Evolutionary conservation across 2,888 invertebrate species (phyloP).

Genomic region (Aleiodes leptofemur): DNA sequence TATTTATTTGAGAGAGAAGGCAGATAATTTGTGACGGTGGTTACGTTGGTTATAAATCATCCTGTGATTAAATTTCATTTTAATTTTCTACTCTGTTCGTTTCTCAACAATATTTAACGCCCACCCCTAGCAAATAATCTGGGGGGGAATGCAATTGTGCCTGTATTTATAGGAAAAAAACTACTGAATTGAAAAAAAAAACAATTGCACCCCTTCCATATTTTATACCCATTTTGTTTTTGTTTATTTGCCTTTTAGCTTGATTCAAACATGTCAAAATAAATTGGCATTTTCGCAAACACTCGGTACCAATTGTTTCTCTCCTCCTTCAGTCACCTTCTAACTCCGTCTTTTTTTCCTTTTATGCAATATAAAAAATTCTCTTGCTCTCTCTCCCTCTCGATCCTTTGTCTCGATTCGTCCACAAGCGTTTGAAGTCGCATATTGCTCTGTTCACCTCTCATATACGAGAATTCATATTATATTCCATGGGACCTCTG

Average conservation of each 20-base stretch:
- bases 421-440: constrained; percentile 27
- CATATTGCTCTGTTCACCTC: constrained; percentile 32
- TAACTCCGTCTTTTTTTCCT: constrained; percentile 14
- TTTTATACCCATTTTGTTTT: constrained; percentile 15
- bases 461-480: constrained; percentile 31
- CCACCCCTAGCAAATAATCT: constrained; percentile 37
- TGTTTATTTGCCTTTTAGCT: constrained; percentile 30
- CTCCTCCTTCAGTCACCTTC: constrained; percentile 4
- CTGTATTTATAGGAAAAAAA: constrained; percentile 6
- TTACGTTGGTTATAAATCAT: constrained; percentile 51
- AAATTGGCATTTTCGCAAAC: constrained; percentile 45
- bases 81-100: constrained; percentile 47
- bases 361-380: constrained; percentile 14
- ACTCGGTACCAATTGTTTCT: constrained; percentile 12
- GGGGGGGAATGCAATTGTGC: constrained; percentile 6
- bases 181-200: neutral
- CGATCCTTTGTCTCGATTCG: constrained; percentile 26
- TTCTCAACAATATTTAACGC: constrained; percentile 36
- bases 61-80: constrained; percentile 59
- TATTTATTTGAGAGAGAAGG: constrained; percentile 18
- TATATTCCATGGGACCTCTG: constrained; percentile 23
- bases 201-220: neutral
- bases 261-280: constrained; percentile 21
- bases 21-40: constrained; percentile 39
- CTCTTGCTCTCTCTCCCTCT: neutral